A percentile compares a stretch with the other conserved stretches of the same genome.
These are phyloP conservation scores for Deilephila elpenor DNA, from an alignment of 2,888 invertebrate species.

Conservation along the genomic window DNA sequence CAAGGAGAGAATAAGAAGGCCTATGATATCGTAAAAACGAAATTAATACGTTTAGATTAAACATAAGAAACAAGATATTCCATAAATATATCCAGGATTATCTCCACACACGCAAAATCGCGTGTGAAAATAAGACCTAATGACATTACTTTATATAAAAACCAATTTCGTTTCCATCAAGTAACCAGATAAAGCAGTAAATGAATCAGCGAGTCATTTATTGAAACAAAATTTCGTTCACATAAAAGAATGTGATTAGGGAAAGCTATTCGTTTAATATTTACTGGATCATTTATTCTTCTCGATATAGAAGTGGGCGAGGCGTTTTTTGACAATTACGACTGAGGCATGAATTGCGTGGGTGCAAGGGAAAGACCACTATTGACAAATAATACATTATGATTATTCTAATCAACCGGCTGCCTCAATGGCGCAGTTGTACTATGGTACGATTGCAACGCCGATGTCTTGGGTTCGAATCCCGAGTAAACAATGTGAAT, in stretches of 20 bases:
- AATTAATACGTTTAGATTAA: background rate
- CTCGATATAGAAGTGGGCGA: too few species aligned
- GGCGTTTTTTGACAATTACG: too few species aligned
- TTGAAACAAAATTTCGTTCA: background rate
- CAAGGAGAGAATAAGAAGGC: too few species aligned
- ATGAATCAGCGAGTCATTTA: background rate
- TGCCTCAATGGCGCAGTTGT: too few species aligned
- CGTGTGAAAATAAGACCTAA: conserved; percentile 4
- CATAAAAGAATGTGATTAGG: background rate
- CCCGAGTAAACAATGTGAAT: too few species aligned
- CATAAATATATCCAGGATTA: background rate
- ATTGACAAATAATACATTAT: too few species aligned
- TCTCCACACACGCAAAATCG: background rate
- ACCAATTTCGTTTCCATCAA: background rate
- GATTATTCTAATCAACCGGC: too few species aligned
- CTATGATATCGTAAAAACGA: too few species aligned
- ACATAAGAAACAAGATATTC: background rate
- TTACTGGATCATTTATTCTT: background rate
- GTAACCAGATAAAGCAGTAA: background rate
- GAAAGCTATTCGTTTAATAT: background rate
- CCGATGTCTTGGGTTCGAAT: too few species aligned
- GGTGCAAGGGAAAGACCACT: too few species aligned
- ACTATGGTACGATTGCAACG: too few species aligned
- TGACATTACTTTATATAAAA: background rate
- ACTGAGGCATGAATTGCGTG: too few species aligned